Evolutionary conservation across 1,140 invertebrate species (phyloP).

Genomic region (Acromyrmex heyeri): DNA sequence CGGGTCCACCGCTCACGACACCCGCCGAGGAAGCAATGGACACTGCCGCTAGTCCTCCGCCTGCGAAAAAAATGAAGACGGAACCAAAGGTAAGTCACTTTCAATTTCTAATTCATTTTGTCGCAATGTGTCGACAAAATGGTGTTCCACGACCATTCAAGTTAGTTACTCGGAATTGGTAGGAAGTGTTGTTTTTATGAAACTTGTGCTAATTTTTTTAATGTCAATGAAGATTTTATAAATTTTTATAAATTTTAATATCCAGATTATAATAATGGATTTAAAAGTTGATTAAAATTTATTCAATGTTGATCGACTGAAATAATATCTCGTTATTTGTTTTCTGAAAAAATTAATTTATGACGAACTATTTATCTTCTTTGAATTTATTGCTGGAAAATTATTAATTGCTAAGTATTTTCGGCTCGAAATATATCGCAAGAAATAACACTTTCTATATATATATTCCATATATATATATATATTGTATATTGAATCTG

Average conservation of each 20-base stretch:
- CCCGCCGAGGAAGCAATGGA: constrained; percentile 87
- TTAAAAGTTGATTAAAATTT: not conserved
- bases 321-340: not conserved
- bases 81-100: constrained; percentile 88
- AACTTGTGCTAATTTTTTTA: not conserved
- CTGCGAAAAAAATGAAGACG: constrained; percentile 90
- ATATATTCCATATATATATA: not conserved
- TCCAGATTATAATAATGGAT: not conserved
- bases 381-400: not conserved
- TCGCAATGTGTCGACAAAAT: too few relatives aligned
- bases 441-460: not conserved
- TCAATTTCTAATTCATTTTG: not conserved
- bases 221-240: not conserved
- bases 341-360: not conserved
- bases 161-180: not conserved
- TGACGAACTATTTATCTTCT: not conserved
- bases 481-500: not conserved
- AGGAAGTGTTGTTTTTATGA: not conserved
- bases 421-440: not conserved
- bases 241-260: not conserved
- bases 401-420: not conserved
- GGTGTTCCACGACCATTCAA: not conserved
- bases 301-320: not conserved
- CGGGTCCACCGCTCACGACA: constrained; percentile 82
- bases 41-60: constrained; percentile 87